Conservation (phyloP, 2,113 vertebrate species). For the Entosphenus tridentatus region DNA sequence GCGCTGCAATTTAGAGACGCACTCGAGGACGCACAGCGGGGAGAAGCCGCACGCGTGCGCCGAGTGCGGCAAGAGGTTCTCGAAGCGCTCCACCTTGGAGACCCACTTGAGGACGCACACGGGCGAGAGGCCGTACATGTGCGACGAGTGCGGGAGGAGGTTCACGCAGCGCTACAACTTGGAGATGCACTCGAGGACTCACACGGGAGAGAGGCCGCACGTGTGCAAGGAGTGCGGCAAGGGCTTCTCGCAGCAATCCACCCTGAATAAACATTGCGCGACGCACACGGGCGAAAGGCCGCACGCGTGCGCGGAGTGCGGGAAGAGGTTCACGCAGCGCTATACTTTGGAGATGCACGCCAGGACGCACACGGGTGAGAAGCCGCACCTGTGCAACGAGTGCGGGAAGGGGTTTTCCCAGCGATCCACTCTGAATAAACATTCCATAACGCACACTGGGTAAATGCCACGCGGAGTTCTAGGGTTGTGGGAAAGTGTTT, state of each 20-base stretch:
- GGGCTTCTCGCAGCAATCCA: neutral
- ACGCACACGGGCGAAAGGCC: neutral
- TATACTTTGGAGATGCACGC: constrained; percentile 67
- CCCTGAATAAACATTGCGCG: neutral
- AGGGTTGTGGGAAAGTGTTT: neutral
- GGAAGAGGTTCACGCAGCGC: constrained; percentile 15
- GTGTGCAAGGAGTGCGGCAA: constrained; percentile 2
- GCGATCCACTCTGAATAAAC: constrained; percentile 3
- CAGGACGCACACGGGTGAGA: constrained; percentile 4
- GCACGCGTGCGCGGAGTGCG: neutral
- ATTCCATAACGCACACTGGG: neutral
- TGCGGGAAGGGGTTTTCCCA: constrained; percentile 2
- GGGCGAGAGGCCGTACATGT: neutral
- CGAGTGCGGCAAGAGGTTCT: constrained; percentile 20
- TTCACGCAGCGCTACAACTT: constrained; percentile 40
- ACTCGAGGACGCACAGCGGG: constrained; percentile 47
- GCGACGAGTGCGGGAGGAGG: neutral
- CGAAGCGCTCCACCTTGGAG: constrained; percentile 3
- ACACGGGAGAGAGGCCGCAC: constrained; percentile 3
- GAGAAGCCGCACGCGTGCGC: constrained; percentile 37
- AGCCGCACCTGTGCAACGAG: constrained; percentile 4
- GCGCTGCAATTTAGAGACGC: constrained; percentile 35
- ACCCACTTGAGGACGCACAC: neutral
- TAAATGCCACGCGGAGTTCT: neutral
- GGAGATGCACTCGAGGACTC: constrained; percentile 33